Conservation (phyloP, 92 coral and sea anemone genomes). For the Parazoanthus darwini region DNA sequence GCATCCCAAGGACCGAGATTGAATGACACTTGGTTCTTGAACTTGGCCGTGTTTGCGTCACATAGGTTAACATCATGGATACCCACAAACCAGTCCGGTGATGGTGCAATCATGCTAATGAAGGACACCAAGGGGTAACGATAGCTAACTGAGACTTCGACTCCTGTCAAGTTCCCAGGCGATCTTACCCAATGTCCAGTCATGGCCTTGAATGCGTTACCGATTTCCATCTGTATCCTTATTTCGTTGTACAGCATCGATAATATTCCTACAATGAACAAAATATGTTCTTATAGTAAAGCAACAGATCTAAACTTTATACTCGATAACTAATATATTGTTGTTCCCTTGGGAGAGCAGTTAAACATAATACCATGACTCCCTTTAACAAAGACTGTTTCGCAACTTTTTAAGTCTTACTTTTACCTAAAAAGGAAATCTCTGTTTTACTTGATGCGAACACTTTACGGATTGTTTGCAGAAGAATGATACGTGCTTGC, state of each 20-base stretch:
- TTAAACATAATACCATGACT: too few relatives aligned
- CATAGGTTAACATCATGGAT: conserved; percentile 45
- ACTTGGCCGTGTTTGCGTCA: conserved; percentile 24
- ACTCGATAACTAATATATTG: not conserved
- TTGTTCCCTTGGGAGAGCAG: too few relatives aligned
- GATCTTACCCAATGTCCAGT: conserved; percentile 12
- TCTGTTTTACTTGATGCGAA: too few relatives aligned
- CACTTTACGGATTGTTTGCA: too few relatives aligned
- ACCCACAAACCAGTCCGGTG: conserved; percentile 68
- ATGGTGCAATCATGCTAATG: conserved; percentile 54
- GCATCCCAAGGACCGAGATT: conserved; percentile 57
- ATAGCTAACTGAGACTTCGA: conserved; percentile 32
- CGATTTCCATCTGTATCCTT: not conserved
- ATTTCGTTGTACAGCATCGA: conserved; percentile 3
- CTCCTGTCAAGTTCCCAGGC: not conserved
- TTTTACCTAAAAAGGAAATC: not conserved
- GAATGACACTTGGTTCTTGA: conserved; percentile 8
- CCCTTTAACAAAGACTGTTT: not conserved
- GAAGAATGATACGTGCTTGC: too few relatives aligned
- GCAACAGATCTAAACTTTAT: too few relatives aligned
- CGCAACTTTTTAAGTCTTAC: not conserved
- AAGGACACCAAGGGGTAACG: conserved; percentile 44
- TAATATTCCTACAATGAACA: not conserved
- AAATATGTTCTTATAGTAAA: not conserved
- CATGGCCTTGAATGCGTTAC: not conserved